Conservation (phyloP, 2,888 invertebrate species). For the Trachelus troglodyta region DNA sequence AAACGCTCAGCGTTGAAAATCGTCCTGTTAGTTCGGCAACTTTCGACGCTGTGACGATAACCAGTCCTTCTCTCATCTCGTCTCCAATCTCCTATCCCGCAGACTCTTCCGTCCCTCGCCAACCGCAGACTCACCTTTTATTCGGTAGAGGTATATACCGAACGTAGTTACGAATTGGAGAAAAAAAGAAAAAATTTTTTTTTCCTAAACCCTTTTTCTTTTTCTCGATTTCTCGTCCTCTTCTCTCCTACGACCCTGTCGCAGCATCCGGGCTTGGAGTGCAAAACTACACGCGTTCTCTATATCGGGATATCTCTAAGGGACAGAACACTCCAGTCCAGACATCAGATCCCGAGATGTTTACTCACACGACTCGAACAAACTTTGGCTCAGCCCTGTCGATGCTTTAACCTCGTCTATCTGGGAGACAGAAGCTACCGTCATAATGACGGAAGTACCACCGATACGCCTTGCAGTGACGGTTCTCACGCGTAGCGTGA, state of each 20-base stretch:
- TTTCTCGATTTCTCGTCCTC: slow-evolving; percentile 26
- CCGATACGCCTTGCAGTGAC: slow-evolving; percentile 26
- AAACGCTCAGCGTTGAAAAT: slow-evolving; percentile 62
- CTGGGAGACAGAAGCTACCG: slow-evolving; percentile 21
- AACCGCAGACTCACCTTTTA: slow-evolving; percentile 15
- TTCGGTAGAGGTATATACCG: background rate
- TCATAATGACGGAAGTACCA: slow-evolving; percentile 30
- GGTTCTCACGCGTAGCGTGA: slow-evolving; percentile 16
- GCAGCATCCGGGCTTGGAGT: slow-evolving; percentile 20
- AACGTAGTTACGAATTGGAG: background rate
- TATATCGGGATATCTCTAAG: background rate
- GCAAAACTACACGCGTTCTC: background rate
- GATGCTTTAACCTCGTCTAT: slow-evolving; percentile 27
- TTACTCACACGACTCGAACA: slow-evolving; percentile 32
- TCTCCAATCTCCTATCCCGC: background rate
- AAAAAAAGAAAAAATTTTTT: slow-evolving; percentile 6
- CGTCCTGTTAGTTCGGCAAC: slow-evolving; percentile 57
- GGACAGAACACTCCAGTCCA: slow-evolving; percentile 3
- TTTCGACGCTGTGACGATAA: slow-evolving; percentile 38
- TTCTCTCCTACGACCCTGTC: slow-evolving; percentile 27
- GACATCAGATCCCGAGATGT: slow-evolving; percentile 30
- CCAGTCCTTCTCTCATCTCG: background rate
- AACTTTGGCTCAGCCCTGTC: slow-evolving; percentile 27
- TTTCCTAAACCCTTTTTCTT: slow-evolving; percentile 9
- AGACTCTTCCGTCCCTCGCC: slow-evolving; percentile 12